Evolutionary conservation across 2,113 vertebrate genomes (phyloP).

Genomic region (Etheostoma cragini): DNA sequence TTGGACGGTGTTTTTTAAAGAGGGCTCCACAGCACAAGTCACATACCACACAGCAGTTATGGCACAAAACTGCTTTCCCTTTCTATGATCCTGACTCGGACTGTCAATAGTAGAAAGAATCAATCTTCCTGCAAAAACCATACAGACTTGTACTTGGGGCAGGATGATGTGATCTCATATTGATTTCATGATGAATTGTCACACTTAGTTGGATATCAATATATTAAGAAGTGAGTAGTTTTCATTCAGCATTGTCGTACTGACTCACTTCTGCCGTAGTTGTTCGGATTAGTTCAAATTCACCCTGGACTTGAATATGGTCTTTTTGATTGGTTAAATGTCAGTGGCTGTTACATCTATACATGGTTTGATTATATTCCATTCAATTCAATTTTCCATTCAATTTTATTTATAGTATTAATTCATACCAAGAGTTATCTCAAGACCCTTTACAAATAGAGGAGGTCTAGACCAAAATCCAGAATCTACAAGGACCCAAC

Average conservation of each 20-base stretch:
- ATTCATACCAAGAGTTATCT: too few relatives aligned
- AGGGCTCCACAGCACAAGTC: constrained; percentile 43
- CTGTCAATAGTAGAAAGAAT: neutral
- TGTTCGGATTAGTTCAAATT: constrained; percentile 14
- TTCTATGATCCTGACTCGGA: constrained; percentile 32
- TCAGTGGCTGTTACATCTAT: neutral
- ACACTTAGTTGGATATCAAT: neutral
- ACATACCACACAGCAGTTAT: constrained; percentile 12
- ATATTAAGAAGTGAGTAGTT: neutral
- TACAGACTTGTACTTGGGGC: neutral
- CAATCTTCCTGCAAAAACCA: neutral
- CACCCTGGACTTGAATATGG: neutral
- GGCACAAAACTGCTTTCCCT: constrained; percentile 41
- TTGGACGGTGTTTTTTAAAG: constrained; percentile 55
- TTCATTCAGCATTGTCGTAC: neutral
- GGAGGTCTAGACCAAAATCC: too few relatives aligned
- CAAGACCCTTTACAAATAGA: too few relatives aligned
- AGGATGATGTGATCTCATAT: neutral
- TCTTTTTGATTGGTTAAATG: constrained; percentile 8
- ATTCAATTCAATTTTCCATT: too few relatives aligned
- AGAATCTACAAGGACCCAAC: too few relatives aligned
- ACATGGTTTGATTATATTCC: constrained; percentile 4
- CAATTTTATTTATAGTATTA: too few relatives aligned
- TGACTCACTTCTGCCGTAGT: neutral
- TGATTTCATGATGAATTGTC: neutral